Conservation (phyloP, 2,113 vertebrate species). For the Sminthopsis crassicaudata region DNA sequence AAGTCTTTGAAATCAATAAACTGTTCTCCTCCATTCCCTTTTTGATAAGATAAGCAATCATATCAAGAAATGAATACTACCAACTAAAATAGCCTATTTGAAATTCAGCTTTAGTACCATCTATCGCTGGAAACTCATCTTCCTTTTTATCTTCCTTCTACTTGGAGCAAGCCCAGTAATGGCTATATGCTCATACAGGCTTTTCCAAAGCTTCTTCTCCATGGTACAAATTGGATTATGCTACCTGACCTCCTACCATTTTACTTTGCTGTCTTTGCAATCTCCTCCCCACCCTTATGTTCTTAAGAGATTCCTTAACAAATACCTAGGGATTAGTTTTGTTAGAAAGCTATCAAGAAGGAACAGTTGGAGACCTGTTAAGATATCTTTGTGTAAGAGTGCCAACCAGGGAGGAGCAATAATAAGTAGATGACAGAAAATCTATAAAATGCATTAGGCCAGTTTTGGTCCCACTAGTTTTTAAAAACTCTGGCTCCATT, state of each 20-base stretch:
- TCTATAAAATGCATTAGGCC: constrained; percentile 81
- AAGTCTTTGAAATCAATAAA: constrained; percentile 7
- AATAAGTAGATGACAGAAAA: constrained; percentile 81
- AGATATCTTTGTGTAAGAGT: constrained; percentile 61
- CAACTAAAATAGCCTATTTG: constrained; percentile 46
- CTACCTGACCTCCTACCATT: constrained; percentile 23
- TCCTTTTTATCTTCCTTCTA: not conserved
- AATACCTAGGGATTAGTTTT: constrained; percentile 47
- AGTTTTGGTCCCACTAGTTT: constrained; percentile 58
- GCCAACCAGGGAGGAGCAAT: constrained; percentile 64
- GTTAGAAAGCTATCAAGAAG: constrained; percentile 66
- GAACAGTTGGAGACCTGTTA: constrained; percentile 64
- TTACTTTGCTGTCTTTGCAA: constrained; percentile 49
- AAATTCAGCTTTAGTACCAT: constrained; percentile 23
- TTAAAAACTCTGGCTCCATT: constrained; percentile 63
- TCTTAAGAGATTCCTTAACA: constrained; percentile 55
- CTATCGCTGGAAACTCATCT: not conserved
- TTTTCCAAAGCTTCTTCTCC: constrained; percentile 20
- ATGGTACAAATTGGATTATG: not conserved
- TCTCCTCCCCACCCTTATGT: constrained; percentile 33
- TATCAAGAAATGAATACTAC: not conserved
- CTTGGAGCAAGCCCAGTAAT: constrained; percentile 4
- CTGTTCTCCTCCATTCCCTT: not conserved
- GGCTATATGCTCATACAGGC: not conserved
- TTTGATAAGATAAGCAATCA: constrained; percentile 5